A percentile compares a stretch with the other conserved stretches of the same genome.
Conservation (phyloP, 2,888 invertebrate species). For the Volucella inanis region DNA sequence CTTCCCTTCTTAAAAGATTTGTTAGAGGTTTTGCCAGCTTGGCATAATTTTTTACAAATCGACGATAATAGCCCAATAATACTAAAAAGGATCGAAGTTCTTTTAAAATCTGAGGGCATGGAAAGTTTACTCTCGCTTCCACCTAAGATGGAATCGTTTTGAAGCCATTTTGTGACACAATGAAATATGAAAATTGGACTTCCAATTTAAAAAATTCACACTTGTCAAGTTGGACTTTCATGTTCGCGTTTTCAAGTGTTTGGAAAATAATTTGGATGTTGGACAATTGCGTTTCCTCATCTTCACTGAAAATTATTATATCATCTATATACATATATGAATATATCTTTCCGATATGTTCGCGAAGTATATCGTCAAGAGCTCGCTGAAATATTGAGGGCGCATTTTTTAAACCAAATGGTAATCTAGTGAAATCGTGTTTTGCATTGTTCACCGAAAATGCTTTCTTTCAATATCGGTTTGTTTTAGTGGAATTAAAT, state of each 20-base stretch:
- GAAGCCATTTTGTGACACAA: conserved; percentile 1
- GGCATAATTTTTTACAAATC: background rate
- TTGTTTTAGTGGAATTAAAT: conserved; percentile 3
- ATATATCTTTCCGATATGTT: background rate
- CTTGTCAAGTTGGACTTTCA: background rate
- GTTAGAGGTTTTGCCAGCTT: background rate
- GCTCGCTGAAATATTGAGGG: conserved; percentile 17
- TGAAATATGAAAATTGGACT: conserved; percentile 8
- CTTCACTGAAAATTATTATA: conserved; percentile 12
- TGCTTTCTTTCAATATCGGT: conserved; percentile 1
- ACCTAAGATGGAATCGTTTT: conserved; percentile 1
- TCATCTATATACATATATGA: conserved; percentile 5
- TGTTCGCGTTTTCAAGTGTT: background rate
- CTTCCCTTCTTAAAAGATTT: conserved; percentile 19
- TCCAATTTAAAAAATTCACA: background rate
- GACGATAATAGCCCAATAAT: background rate
- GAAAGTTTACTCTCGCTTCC: conserved; percentile 1
- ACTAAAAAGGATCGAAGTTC: conserved; percentile 1
- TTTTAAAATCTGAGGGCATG: background rate
- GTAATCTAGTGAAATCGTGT: background rate
- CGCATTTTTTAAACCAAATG: conserved; percentile 6
- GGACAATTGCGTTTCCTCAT: background rate
- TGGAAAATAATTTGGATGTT: background rate
- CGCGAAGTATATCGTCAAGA: background rate
- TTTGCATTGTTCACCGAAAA: background rate